Evolutionary conservation across 1,140 invertebrate genomes (phyloP).

Genomic region (Solenopsis invicta): DNA sequence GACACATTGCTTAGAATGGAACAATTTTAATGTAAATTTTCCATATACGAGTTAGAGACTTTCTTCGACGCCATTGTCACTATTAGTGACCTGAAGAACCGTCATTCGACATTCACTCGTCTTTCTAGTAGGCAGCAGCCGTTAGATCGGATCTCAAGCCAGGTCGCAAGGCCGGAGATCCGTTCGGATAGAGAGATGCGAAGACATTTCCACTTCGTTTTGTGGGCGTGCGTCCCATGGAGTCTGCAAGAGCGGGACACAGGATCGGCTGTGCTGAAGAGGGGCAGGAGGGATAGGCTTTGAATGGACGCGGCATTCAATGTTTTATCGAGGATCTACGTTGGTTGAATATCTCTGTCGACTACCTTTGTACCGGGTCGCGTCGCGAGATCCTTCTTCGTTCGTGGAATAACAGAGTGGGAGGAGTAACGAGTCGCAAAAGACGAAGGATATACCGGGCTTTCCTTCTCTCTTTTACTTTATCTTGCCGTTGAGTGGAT

Average conservation of each 20-base stretch:
- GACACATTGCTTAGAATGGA: background rate
- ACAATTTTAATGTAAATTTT: background rate
- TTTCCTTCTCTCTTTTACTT: slow-evolving; percentile 50
- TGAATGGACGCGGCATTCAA: slow-evolving; percentile 82
- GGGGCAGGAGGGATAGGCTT: slow-evolving; percentile 59
- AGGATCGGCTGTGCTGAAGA: slow-evolving; percentile 60
- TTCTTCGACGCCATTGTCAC: slow-evolving; percentile 32
- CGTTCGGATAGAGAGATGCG: slow-evolving; percentile 72
- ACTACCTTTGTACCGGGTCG: slow-evolving; percentile 76
- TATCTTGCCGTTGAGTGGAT: slow-evolving; percentile 45
- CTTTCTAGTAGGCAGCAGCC: slow-evolving; percentile 36
- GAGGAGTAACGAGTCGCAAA: slow-evolving; percentile 71
- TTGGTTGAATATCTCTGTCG: slow-evolving; percentile 81
- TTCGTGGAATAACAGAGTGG: slow-evolving; percentile 71
- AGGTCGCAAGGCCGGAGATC: slow-evolving; percentile 33
- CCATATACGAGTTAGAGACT: background rate
- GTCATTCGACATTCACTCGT: slow-evolving; percentile 51
- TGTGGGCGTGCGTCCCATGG: slow-evolving; percentile 66
- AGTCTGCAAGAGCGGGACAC: slow-evolving; percentile 54
- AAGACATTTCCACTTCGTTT: slow-evolving; percentile 83
- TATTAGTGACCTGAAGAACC: background rate
- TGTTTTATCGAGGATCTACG: slow-evolving; percentile 85
- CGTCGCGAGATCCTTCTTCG: slow-evolving; percentile 69
- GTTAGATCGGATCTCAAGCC: slow-evolving; percentile 22
- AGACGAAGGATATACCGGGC: slow-evolving; percentile 38